Evolutionary conservation across 1,140 invertebrate genomes (phyloP), one percentile per base, ranked within the genome.

Genomic region (Ephestia elutella): DNA sequence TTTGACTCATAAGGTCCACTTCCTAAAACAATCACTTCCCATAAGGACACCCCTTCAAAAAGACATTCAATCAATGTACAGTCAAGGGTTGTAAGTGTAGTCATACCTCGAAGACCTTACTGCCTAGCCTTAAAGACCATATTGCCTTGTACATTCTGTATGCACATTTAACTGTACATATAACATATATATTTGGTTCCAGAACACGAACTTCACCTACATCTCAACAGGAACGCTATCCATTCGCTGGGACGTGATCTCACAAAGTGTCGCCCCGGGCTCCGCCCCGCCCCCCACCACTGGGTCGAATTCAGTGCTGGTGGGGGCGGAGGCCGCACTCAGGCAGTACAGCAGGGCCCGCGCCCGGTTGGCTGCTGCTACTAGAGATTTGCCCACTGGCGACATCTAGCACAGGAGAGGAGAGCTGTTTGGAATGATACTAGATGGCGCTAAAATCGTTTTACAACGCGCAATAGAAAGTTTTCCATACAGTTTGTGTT

Each of bases 281-380:
- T 5, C 20, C 19, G 13, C 10, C 10, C 30, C 60, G 13, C 49
- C 15, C 2, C 49, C 67, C 0, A 54, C 58, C 10, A 44, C 53
- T 54, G 54, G 59, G 51, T 65, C 73, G 20, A 58, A 70, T 20
- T 61, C 73, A 5, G 54, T 85, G n/a, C 30, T 81, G 11, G 51
- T 51, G n/a, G 75, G 79, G 0, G 82, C 79, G 0, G 82, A 86
- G 7, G 71, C 68, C 0, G 82, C 71, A 0, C 54, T 86, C 5
- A 59, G 66, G 13, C 70, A 80, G 58, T 86, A 83, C 38, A 69
- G 59, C 7, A 68, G 56, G 21, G 80, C 80, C 0, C 70, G 76
- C 21, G 82, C 72, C 0, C 73, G 71, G 0, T 58, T 86, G 0
- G 75, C 75, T 0, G 78, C 72, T 0, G 82, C 80, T 18, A 77